A percentile compares a stretch with the other conserved stretches of the same genome.
Conservation (phyloP, 2,113 vertebrate genomes). For the Burhinus oedicnemus region DNA sequence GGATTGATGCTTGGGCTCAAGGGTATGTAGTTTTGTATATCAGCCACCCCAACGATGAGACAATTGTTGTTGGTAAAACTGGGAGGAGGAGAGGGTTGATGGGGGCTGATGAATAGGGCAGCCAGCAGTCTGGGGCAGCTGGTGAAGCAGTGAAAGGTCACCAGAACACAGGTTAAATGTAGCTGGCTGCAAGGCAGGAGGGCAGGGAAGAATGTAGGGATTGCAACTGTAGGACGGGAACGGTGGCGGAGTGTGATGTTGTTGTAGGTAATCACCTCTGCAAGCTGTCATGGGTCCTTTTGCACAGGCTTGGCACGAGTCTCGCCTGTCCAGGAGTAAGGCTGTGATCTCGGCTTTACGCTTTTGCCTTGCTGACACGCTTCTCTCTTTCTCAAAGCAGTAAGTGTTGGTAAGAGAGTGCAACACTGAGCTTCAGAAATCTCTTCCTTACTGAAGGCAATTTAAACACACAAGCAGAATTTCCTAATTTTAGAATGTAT, state of each 20-base stretch:
- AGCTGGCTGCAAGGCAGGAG: neutral
- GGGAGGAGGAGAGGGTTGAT: neutral
- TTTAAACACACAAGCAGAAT: neutral
- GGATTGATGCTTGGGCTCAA: neutral
- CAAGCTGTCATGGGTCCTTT: neutral
- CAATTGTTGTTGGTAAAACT: neutral
- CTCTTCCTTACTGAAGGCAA: neutral
- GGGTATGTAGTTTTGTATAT: neutral
- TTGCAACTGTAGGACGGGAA: neutral
- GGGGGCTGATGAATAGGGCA: neutral
- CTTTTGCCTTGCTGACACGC: neutral
- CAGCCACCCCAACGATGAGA: neutral
- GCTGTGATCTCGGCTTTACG: neutral
- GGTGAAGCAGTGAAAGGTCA: neutral
- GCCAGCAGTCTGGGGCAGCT: neutral
- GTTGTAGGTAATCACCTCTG: neutral
- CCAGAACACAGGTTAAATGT: neutral
- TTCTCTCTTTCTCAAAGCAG: neutral
- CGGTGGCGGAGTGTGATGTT: neutral
- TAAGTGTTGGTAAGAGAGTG: neutral
- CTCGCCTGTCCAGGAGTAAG: neutral
- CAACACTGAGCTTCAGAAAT: neutral
- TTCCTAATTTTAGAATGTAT: neutral
- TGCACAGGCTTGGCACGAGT: neutral
- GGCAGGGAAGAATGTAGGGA: fast-evolving